Evolutionary conservation across 2,797 vertebrate genomes (phyloP).

Genomic region (Hyperoplus immaculatus): DNA sequence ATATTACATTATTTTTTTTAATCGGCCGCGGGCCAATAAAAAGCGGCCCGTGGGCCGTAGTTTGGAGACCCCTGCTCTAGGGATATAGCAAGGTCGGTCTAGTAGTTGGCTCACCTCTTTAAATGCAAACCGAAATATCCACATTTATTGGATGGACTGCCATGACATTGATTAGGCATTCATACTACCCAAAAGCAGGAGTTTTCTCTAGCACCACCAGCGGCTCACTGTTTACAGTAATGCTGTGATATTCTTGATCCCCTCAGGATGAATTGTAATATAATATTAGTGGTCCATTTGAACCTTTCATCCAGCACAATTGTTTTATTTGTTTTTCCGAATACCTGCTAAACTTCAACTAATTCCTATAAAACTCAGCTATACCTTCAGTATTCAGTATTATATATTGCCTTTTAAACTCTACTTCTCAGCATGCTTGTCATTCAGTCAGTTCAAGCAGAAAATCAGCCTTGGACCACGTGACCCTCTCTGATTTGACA

Average conservation of each 20-base stretch:
- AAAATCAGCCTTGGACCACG: neutral
- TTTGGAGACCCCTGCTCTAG: neutral
- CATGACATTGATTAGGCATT: neutral
- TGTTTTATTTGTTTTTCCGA: neutral
- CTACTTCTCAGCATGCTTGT: neutral
- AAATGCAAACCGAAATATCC: neutral
- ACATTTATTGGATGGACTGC: neutral
- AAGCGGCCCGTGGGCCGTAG: no score
- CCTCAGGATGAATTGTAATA: neutral
- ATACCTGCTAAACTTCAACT: neutral
- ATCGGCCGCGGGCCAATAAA: no score
- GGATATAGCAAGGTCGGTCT: neutral
- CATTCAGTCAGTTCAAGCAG: conserved; percentile 5
- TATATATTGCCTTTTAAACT: no score
- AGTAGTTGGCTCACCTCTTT: neutral
- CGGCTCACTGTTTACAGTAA: neutral
- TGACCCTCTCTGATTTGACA: conserved; percentile 23
- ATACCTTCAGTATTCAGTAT: neutral
- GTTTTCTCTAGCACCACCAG: neutral
- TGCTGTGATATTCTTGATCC: neutral
- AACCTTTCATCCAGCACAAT: neutral
- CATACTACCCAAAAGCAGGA: neutral
- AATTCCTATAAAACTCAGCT: neutral
- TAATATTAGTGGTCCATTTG: neutral
- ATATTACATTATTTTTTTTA: no score